Percentiles rank a stretch among this genome's conserved stretches.
These are phyloP conservation scores for Sandelia bainsii DNA, from an alignment of 2,797 vertebrate species.

Conservation along the genomic window DNA sequence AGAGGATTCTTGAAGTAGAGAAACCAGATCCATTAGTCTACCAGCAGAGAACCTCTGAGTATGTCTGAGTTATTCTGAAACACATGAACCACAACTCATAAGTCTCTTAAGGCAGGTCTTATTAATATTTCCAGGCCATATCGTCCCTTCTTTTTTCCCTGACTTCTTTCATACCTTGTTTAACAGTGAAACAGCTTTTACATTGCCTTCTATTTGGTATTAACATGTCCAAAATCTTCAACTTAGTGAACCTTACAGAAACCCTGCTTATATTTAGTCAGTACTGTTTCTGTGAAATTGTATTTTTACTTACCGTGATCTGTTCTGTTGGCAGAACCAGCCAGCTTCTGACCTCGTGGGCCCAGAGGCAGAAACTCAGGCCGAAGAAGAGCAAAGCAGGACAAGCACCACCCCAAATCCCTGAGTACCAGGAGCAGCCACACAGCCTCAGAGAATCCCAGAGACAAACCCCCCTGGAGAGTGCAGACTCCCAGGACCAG, in stretches of 20 bases:
- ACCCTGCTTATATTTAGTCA: background rate
- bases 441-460: conserved; percentile 31
- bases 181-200: background rate
- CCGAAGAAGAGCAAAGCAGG: conserved; percentile 81
- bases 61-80: conserved; percentile 28
- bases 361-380: conserved; percentile 89
- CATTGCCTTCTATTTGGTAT: background rate
- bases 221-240: background rate
- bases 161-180: no score
- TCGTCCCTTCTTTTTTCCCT: no score
- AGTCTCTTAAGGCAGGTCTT: background rate
- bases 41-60: conserved; percentile 77
- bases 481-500: conserved; percentile 69
- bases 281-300: background rate
- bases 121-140: no score
- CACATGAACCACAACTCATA: background rate
- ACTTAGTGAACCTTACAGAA: background rate
- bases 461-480: no score
- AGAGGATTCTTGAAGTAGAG: conserved; percentile 17
- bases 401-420: conserved; percentile 42
- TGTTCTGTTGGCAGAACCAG: conserved; percentile 68
- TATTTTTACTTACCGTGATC: background rate
- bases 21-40: conserved; percentile 33
- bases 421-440: conserved; percentile 49
- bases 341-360: conserved; percentile 94